Evolutionary conservation across 2,113 vertebrate species (phyloP).

Genomic region (Lichenostomus cassidix): DNA sequence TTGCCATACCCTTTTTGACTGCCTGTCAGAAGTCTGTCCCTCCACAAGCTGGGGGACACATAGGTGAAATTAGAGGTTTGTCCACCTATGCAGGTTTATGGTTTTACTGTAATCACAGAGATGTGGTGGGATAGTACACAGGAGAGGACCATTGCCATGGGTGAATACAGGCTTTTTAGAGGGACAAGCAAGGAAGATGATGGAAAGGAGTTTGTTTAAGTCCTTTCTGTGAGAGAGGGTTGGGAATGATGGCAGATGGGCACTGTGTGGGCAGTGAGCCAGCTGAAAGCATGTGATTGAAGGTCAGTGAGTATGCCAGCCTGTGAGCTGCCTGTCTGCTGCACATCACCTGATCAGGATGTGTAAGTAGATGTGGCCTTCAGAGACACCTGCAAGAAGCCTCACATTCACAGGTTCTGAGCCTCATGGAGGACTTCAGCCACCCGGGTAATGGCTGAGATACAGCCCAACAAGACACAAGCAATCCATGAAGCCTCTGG

Average conservation of each 20-base stretch:
- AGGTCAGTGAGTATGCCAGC: not conserved
- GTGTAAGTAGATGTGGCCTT: not conserved
- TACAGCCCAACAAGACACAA: too few species aligned
- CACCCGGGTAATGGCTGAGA: not conserved
- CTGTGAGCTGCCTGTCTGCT: rapidly evolving
- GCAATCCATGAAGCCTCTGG: not conserved
- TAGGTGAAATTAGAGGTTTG: not conserved
- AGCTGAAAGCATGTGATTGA: not conserved
- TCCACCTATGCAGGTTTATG: not conserved
- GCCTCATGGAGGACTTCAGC: not conserved
- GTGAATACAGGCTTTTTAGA: not conserved
- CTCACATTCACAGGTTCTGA: not conserved
- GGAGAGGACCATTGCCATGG: rapidly evolving
- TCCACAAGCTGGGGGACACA: not conserved
- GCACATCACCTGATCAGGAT: not conserved
- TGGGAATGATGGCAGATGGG: not conserved
- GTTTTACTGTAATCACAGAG: not conserved
- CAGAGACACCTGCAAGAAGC: not conserved
- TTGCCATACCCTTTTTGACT: not conserved
- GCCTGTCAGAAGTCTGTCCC: not conserved
- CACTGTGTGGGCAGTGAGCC: rapidly evolving
- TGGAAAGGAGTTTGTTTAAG: not conserved
- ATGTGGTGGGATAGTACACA: not conserved
- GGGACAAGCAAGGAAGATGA: not conserved
- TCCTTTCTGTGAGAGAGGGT: not conserved